phyloP scores from a whole-genome alignment of 2,888 invertebrate species.

The Drosophila dives region DNA sequence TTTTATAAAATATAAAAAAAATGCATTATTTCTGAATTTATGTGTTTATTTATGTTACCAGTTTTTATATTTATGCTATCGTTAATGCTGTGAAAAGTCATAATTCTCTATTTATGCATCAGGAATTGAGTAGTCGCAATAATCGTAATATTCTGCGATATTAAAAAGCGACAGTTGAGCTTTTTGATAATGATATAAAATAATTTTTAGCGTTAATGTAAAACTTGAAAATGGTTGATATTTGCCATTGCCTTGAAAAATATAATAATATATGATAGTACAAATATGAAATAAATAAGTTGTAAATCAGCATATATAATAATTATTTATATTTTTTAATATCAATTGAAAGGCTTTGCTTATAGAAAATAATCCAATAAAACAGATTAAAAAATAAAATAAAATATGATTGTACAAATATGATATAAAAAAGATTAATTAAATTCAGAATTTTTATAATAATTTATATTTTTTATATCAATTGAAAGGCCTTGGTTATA shows the following conservation, averaged over 20 bases:
- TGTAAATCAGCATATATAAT: not conserved
- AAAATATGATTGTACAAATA: not conserved
- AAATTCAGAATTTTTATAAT: not conserved
- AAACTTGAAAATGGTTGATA: conserved; percentile 5
- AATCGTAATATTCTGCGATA: conserved; percentile 10
- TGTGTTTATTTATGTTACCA: conserved; percentile 42
- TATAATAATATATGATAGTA: not conserved
- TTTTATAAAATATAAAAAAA: conserved; percentile 67
- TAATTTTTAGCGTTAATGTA: conserved; percentile 43
- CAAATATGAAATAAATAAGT: not conserved
- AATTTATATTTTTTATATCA: too few relatives aligned
- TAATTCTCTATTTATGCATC: conserved; percentile 59
- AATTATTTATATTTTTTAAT: too few relatives aligned
- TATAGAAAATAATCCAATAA: not conserved
- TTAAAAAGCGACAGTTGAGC: conserved; percentile 11
- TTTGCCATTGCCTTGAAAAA: not conserved
- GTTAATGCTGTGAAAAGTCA: conserved; percentile 63
- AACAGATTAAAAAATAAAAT: not conserved
- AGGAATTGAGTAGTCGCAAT: conserved; percentile 23
- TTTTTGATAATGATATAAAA: conserved; percentile 35
- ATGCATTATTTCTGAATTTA: conserved; percentile 60
- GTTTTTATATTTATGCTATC: conserved; percentile 1
- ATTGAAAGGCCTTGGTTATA: not conserved
- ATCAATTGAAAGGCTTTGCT: not conserved
- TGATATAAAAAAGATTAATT: not conserved